These are phyloP conservation scores for Allacma fusca DNA, from an alignment of 2,888 invertebrate species.

Conservation along the genomic window DNA sequence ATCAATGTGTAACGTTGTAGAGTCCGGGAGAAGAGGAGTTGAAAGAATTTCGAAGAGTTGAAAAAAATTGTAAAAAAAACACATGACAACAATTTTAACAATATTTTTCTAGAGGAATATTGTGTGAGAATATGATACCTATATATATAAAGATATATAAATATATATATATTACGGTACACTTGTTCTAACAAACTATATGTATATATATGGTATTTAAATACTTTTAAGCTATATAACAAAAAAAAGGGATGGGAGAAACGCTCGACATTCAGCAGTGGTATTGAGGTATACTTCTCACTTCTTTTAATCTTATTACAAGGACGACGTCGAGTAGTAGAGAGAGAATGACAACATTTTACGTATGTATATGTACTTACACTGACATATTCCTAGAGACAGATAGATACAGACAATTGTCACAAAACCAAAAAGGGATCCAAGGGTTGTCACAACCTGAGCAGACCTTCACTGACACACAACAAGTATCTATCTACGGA, in stretches of 20 bases:
- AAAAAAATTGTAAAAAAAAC: not conserved
- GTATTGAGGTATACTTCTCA: not conserved
- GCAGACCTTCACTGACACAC: too few species aligned
- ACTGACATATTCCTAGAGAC: too few species aligned
- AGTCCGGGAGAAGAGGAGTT: too few species aligned
- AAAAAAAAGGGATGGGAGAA: not conserved
- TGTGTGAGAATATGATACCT: slow-evolving; percentile 9
- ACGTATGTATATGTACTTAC: too few species aligned
- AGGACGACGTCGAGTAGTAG: too few species aligned
- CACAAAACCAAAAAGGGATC: too few species aligned
- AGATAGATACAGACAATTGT: too few species aligned
- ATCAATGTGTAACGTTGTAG: too few species aligned
- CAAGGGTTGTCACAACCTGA: too few species aligned
- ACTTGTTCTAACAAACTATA: not conserved
- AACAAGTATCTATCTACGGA: not conserved
- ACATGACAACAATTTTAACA: slow-evolving; percentile 32
- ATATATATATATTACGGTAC: not conserved
- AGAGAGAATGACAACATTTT: too few species aligned
- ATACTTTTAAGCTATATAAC: too few species aligned
- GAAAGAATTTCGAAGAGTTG: not conserved
- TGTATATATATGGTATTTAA: not conserved
- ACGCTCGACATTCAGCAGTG: not conserved
- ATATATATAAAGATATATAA: not conserved
- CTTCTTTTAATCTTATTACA: too few species aligned
- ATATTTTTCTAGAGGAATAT: slow-evolving; percentile 33